Conservation (phyloP, 2,888 invertebrate genomes). For the Margaritifera margaritifera region DNA sequence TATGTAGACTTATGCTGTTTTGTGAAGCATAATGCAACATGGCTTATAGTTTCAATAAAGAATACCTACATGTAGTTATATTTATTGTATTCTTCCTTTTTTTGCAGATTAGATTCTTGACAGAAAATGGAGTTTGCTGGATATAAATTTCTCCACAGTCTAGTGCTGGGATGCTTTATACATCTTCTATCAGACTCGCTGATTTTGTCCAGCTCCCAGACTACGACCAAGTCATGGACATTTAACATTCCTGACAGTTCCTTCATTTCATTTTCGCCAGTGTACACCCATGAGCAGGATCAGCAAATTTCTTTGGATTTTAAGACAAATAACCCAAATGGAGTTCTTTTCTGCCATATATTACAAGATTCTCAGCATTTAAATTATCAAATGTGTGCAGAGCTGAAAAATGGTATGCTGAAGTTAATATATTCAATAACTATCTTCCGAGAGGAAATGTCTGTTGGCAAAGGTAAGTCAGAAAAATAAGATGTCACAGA, state of each 20-base stretch:
- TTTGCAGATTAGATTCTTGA: neutral
- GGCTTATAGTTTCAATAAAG: too few species aligned
- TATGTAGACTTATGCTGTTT: too few species aligned
- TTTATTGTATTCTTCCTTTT: too few species aligned
- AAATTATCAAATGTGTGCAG: constrained; percentile 54
- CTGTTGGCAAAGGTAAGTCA: constrained; percentile 56
- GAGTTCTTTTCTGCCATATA: constrained; percentile 57
- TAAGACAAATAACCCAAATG: constrained; percentile 51
- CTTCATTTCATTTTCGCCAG: constrained; percentile 48
- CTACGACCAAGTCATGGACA: constrained; percentile 40
- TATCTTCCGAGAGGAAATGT: constrained; percentile 44
- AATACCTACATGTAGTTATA: too few species aligned
- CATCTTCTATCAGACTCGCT: neutral
- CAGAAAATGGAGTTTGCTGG: constrained; percentile 7
- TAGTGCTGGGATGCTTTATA: constrained; percentile 3
- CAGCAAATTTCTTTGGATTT: constrained; percentile 50
- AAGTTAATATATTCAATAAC: constrained; percentile 47
- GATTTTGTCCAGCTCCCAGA: constrained; percentile 1
- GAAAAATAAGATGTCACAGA: too few species aligned
- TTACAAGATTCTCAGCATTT: constrained; percentile 37
- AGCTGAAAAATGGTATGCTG: constrained; percentile 53
- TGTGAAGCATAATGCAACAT: too few species aligned
- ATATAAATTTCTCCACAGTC: constrained; percentile 14
- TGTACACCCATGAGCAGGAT: constrained; percentile 40
- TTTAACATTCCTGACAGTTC: constrained; percentile 50